Base-by-base conservation (phyloP, 2,797 vertebrate genomes). In the Xenopus petersii region DNA sequence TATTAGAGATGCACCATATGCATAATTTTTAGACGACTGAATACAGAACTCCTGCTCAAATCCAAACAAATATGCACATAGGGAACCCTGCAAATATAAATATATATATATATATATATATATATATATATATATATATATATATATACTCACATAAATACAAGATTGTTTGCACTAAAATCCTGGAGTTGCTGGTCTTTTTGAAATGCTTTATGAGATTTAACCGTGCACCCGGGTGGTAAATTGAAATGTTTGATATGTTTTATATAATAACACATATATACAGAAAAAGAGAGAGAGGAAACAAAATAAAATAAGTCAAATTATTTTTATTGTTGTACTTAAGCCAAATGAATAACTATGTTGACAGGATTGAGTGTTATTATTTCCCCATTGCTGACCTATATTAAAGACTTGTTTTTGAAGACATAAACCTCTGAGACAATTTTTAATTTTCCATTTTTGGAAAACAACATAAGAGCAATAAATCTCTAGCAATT, bases 401-500 rank as follows among this genome's bases (percentile, higher is more conserved):
- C 76, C 76, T 79, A 79, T 59, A 79, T 79, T n/a, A 64, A 65
- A 79, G 76, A 74, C 73, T 78, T 78, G 36, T 17, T 15, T 62
- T 42, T 5, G 13, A 68, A 62, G 71, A 70, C 66, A 0, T 51
- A 61, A 54, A 51, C 63, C 42, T 12, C 0, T 63, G 55, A 48
- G 60, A 74, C 15, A 62, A 81, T 12, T 64, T 62, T 17, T 81
- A 0, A 77, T 83, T 64, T 82, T 13, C 64, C 36, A 0, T 51
- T 67, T 73, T 72, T 72, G 21, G 62, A 67, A 82, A 42, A 63
- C 66, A 78, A n/a, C 80, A 71, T 10, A 51, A 55, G 75, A 70
- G 1, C 0, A 10, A 63, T 74, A 82, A 86, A 82, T 84, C 72
- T 75, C 13, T 79, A 75, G 69, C 70, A 68, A 12, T 47, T 33